phyloP scores from a whole-genome alignment of 2,888 invertebrate genomes.

The Cistogaster globosa region DNA sequence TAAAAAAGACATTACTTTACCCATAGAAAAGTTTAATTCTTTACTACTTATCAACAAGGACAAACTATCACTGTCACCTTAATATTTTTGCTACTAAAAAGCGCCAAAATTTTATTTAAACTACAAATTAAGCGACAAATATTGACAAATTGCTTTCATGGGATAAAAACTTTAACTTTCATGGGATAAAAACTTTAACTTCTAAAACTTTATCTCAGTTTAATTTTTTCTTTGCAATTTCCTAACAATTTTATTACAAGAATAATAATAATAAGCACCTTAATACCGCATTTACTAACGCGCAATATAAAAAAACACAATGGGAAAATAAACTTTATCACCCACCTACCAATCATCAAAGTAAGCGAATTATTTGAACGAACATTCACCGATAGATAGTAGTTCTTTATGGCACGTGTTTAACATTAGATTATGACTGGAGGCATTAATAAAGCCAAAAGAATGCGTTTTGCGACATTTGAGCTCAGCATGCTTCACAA shows the following conservation, averaged over 20 bases:
- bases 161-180: neutral
- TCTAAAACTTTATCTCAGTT: neutral
- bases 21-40: no score
- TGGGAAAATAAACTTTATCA: conserved; percentile 26
- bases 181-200: neutral
- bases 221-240: neutral
- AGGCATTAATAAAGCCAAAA: conserved; percentile 31
- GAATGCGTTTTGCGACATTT: conserved; percentile 1
- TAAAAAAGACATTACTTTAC: no score
- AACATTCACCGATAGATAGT: neutral
- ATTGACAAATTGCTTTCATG: neutral
- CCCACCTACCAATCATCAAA: conserved; percentile 14
- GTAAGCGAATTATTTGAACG: conserved; percentile 24
- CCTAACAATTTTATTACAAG: neutral
- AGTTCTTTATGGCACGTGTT: conserved; percentile 45
- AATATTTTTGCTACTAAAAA: no score
- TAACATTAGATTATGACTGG: conserved; percentile 59
- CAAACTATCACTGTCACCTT: no score
- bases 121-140: neutral
- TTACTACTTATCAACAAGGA: no score
- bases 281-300: conserved; percentile 2
- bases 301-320: neutral
- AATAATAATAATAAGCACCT: no score
- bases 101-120: no score
- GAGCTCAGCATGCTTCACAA: neutral